A percentile compares a stretch with the other conserved stretches of the same genome.
phyloP scores from a whole-genome alignment of 2,113 vertebrate genomes.

The Otocyon megalotis region DNA sequence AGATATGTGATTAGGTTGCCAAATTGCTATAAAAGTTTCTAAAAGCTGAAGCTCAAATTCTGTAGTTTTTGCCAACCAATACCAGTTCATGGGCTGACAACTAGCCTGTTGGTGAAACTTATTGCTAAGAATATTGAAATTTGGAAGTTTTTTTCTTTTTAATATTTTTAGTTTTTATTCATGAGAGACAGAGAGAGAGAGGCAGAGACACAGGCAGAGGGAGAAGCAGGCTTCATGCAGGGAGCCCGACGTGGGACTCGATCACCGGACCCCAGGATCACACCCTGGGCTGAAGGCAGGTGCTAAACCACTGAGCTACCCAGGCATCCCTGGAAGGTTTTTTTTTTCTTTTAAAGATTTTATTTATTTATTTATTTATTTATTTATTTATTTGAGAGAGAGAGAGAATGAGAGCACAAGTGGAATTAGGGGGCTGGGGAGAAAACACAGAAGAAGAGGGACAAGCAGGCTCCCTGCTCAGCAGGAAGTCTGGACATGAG shows the following conservation, averaged over 20 bases:
- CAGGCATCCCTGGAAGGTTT: too few relatives aligned
- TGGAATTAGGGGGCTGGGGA: not conserved
- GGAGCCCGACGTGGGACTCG: too few relatives aligned
- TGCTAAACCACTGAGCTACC: too few relatives aligned
- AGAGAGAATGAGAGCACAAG: not conserved
- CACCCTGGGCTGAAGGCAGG: too few relatives aligned
- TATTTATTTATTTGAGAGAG: not conserved
- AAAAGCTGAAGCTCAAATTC: not conserved
- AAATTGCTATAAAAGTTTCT: constrained; percentile 4
- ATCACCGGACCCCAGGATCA: too few relatives aligned
- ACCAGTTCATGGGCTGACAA: not conserved
- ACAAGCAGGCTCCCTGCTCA: not conserved
- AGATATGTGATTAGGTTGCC: not conserved
- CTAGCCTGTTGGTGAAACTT: not conserved
- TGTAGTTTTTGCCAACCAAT: not conserved
- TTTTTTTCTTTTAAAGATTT: not conserved
- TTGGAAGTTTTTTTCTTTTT: not conserved
- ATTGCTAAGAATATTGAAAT: not conserved
- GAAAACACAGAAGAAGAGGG: not conserved
- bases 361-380: not conserved
- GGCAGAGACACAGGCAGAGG: too few relatives aligned
- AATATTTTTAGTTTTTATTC: not conserved
- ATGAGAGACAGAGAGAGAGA: too few relatives aligned
- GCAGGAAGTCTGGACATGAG: fast-evolving
- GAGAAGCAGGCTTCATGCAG: too few relatives aligned